phyloP scores from a whole-genome alignment of 2,797 vertebrate genomes.

The Hippoglossus hippoglossus region DNA sequence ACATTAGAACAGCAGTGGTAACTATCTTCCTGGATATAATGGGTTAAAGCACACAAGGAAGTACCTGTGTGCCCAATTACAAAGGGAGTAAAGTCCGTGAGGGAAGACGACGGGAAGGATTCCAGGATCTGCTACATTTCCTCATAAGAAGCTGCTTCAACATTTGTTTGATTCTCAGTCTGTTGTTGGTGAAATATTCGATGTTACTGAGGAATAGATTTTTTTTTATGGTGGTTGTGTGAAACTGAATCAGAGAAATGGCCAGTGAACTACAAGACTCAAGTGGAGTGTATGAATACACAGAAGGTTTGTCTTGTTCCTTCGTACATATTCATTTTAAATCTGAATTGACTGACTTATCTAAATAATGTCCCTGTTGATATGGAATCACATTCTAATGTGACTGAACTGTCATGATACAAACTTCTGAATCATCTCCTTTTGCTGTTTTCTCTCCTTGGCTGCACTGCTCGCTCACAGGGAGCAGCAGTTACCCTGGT shows the following conservation, averaged over 20 bases:
- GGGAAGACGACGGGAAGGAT: slow-evolving; percentile 35
- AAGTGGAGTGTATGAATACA: slow-evolving; percentile 2
- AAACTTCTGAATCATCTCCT: background rate
- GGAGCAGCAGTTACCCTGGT: slow-evolving; percentile 15
- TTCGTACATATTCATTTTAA: background rate
- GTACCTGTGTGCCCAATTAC: slow-evolving; percentile 64
- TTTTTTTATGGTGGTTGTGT: background rate
- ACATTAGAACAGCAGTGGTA: slow-evolving; percentile 2
- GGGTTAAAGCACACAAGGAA: slow-evolving; percentile 81
- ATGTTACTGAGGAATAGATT: slow-evolving; percentile 15
- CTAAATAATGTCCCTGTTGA: background rate
- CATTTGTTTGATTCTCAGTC: slow-evolving; percentile 23
- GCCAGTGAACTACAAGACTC: slow-evolving; percentile 21
- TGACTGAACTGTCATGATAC: background rate
- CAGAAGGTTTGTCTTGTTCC: slow-evolving; percentile 35
- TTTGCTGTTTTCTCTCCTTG: background rate
- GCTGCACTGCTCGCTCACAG: slow-evolving; percentile 17
- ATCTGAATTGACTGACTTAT: background rate
- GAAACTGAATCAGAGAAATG: slow-evolving; percentile 49
- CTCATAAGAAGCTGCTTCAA: slow-evolving; percentile 21
- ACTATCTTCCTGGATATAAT: slow-evolving; percentile 37
- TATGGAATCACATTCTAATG: background rate
- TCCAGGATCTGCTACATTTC: slow-evolving; percentile 42
- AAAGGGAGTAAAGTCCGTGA: slow-evolving; percentile 78
- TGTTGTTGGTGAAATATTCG: background rate